Evolutionary conservation across 2,113 vertebrate genomes (phyloP).

Genomic region (Hypomesus transpacificus): DNA sequence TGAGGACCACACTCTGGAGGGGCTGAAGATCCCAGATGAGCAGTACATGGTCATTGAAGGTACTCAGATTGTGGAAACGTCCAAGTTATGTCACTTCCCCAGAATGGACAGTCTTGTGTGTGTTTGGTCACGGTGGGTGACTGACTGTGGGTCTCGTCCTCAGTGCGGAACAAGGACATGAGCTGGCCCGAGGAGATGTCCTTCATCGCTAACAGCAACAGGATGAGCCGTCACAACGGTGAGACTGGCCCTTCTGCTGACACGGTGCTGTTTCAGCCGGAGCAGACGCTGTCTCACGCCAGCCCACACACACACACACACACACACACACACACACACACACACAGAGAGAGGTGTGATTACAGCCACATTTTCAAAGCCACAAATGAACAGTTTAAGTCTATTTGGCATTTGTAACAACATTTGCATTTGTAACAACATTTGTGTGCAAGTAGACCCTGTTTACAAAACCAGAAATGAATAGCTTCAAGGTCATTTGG

Average conservation of each 20-base stretch:
- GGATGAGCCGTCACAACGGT: slow-evolving; percentile 88
- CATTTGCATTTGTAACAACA: no score
- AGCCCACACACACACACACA: no score
- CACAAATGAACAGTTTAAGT: no score
- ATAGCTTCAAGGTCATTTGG: no score
- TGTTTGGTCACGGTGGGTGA: background rate
- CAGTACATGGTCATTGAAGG: slow-evolving; percentile 90
- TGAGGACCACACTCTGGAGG: slow-evolving; percentile 84
- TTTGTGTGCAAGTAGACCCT: no score
- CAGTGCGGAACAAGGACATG: slow-evolving; percentile 92
- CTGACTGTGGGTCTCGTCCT: slow-evolving; percentile 1
- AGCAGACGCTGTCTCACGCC: no score
- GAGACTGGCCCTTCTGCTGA: background rate
- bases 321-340: no score
- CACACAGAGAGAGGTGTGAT: no score
- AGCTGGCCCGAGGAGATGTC: slow-evolving; percentile 94
- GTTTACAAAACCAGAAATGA: no score
- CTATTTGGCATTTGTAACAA: no score
- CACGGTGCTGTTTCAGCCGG: background rate
- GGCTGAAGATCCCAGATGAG: slow-evolving; percentile 85
- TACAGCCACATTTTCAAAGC: no score
- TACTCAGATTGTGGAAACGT: slow-evolving; percentile 39
- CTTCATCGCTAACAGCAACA: slow-evolving; percentile 87
- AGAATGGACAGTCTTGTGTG: background rate
- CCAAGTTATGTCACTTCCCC: background rate